Base-by-base conservation (phyloP, 2,888 invertebrate species). In the Mantis religiosa region DNA sequence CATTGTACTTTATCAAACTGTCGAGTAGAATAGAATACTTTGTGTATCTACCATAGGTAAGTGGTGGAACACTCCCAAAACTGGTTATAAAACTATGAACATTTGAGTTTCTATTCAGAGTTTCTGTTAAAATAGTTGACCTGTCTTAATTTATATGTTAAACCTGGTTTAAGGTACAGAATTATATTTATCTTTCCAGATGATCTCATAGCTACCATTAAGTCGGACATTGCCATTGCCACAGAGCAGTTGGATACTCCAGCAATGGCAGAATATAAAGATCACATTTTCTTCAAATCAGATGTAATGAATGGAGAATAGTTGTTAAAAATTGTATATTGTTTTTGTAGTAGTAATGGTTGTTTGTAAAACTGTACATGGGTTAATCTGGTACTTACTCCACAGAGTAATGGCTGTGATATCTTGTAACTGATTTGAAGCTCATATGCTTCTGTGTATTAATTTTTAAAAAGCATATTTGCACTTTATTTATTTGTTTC, bases 141-240 rank as follows among this genome's bases (percentile, higher is more conserved):
- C 30, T 3, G 2, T 30, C 30, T 30, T 4, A 30, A 30, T 30
- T 30, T 7, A 34, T 34, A 4, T 34, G 34, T 34, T 34, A 4
- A 4, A 1, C 8, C 8, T 7, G n/a, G n/a, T n/a, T n/a, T n/a
- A n/a, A n/a, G n/a, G n/a, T n/a, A n/a, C n/a, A n/a, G n/a, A n/a
- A n/a, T n/a, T n/a, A 41, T 34, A 34, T 86, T 84, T 84, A 90
- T 90, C 88, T 84, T 92, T 92, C 1, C 90, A 95, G 97, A 98
- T 88, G 96, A 95, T 28, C 93, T 99, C 89, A 97, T 97, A 91
- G 92, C 93, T 54, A 96, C 96, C 83, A 99, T 99, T 89, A 95
- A 96, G 90, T 94, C 95, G 89, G 99, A 99, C 92, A 98, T 98
- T 90, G 92, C 93, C 7, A 93, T 95, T 91, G 97, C 98, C 0